A percentile compares a stretch with the other conserved stretches of the same genome.
Conservation (phyloP, 2,888 invertebrate genomes). For the Chrysodeixis includens region DNA sequence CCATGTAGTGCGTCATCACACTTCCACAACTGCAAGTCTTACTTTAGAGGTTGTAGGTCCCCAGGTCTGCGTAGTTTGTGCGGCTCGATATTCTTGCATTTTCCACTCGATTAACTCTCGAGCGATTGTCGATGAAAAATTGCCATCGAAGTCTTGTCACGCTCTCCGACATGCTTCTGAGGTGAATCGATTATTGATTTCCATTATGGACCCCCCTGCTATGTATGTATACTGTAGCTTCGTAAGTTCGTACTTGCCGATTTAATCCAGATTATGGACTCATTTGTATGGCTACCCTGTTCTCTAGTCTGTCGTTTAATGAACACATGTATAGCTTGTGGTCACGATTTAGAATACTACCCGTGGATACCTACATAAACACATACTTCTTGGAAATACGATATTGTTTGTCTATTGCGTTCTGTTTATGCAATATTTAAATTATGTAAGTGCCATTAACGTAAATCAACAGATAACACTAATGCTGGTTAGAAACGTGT, state of each 20-base stretch:
- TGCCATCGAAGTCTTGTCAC: slow-evolving; percentile 69
- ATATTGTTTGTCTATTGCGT: background rate
- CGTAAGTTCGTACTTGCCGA: slow-evolving; percentile 23
- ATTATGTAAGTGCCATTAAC: background rate
- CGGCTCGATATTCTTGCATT: slow-evolving; percentile 71
- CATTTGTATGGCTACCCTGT: slow-evolving; percentile 29
- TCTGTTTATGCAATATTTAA: background rate
- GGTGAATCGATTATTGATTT: slow-evolving; percentile 70
- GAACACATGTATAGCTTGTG: background rate
- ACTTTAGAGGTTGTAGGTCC: no score
- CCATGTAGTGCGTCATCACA: no score
- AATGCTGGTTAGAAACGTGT: background rate
- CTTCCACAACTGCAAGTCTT: no score
- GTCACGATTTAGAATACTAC: background rate
- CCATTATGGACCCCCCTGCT: slow-evolving; percentile 46
- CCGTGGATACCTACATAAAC: background rate
- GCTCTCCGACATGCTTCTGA: slow-evolving; percentile 62
- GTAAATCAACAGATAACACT: background rate
- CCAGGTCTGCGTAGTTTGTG: slow-evolving; percentile 23
- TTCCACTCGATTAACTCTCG: slow-evolving; percentile 73
- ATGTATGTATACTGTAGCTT: slow-evolving; percentile 22
- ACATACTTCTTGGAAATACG: background rate
- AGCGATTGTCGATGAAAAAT: slow-evolving; percentile 73
- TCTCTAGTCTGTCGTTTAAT: background rate
- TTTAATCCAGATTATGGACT: slow-evolving; percentile 52